phyloP scores from a whole-genome alignment of 2,113 vertebrate species.

The Beaufortia kweichowensis region DNA sequence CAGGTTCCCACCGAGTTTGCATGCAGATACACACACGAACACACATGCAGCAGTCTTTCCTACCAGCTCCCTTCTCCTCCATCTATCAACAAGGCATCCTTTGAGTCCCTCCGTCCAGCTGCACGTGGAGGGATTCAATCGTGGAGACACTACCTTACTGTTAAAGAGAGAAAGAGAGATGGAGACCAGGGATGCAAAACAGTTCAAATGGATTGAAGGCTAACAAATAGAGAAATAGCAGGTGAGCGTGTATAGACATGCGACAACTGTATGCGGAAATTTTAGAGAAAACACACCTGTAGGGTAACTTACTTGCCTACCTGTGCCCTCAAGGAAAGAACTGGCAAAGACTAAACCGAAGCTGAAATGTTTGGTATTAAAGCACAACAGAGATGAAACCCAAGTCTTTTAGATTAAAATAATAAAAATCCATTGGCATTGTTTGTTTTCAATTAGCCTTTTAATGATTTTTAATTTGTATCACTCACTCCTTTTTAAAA shows the following conservation, averaged over 20 bases:
- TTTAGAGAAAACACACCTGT: background rate
- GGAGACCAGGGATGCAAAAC: conserved; percentile 21
- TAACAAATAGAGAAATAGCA: conserved; percentile 6
- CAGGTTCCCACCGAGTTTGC: conserved; percentile 63
- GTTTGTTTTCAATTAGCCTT: conserved; percentile 7
- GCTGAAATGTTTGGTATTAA: background rate
- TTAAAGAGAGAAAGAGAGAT: conserved; percentile 62
- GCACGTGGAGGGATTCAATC: conserved; percentile 69
- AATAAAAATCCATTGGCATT: no score
- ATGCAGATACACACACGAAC: conserved; percentile 57
- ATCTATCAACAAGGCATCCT: conserved; percentile 74
- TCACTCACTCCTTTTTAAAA: conserved; percentile 41
- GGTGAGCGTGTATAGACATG: conserved; percentile 36
- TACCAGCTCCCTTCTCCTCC: conserved; percentile 71
- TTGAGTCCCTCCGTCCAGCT: conserved; percentile 76
- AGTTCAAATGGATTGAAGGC: conserved; percentile 15
- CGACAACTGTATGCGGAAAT: background rate
- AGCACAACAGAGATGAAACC: no score
- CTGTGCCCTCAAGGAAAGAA: conserved; percentile 27
- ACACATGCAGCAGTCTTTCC: conserved; percentile 69
- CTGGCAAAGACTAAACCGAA: background rate
- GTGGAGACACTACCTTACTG: conserved; percentile 73
- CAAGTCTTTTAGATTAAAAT: no score
- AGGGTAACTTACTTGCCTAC: background rate
- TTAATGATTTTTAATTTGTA: conserved; percentile 42